Base-by-base conservation (phyloP, 2,888 invertebrate genomes). In the Drosophila peninsularis region DNA sequence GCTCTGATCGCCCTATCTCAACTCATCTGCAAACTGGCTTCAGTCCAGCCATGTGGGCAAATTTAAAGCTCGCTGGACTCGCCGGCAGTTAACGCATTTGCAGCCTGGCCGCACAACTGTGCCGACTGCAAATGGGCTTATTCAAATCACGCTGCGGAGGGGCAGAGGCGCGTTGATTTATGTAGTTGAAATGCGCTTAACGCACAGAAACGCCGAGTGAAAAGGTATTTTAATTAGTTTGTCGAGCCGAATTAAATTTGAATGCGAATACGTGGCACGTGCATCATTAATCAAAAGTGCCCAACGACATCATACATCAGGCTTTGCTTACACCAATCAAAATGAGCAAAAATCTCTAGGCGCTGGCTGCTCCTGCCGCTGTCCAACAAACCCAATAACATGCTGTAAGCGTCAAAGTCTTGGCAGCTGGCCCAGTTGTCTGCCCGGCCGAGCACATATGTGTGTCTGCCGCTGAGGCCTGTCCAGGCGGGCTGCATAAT, bases 251-350 rank as follows among this genome's bases (percentile, higher is more conserved):
- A 65, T 36, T 45, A 21, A 56, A 62, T 61, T 60, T 68, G 49
- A 74, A 62, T 60, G 55, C 56, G 39, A 39, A 39, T 39, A 21
- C n/a, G 17, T 62, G 72, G 17, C 60, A 24, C 5, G 47, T 24
- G 32, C 27, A 32, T 84, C 82, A 87, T 87, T 84, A 87, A 87
- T 87, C 84, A 87, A 50, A 54, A 45, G 53, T 54, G 57, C 10
- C 17, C 55, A 17, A 30, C 27, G 45, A 11, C 45, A 45, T 27
- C 17, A 19, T 13, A 30, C 30, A 30, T 47, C 45, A 47, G 27
- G n/a, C 10, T 24, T n/a, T 27, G 27, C 11, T 11, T 17, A 47
- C 11, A 30, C 1, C 6, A 0, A 10, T 5, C 14, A 24, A 63
- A 54, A 65, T 5, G 9, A 56, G 62, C 53, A 4, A 76, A 64